A percentile compares a stretch with the other conserved stretches of the same genome.
phyloP scores from a whole-genome alignment of 2,113 vertebrate species.

The Hoplias malabaricus region DNA sequence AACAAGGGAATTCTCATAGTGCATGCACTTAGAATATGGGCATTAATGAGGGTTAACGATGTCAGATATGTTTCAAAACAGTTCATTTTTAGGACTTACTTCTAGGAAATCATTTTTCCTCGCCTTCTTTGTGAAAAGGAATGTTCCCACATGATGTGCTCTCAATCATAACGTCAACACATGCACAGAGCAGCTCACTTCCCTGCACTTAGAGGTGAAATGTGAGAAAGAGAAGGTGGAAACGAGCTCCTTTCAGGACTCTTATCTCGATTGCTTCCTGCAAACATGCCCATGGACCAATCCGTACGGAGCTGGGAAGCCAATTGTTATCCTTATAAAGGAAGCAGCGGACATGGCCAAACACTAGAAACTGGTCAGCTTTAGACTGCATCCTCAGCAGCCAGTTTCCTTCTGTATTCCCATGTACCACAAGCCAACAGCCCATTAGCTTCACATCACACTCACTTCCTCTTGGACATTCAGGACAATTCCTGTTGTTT shows the following conservation, averaged over 20 bases:
- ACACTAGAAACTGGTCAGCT: slow-evolving; percentile 74
- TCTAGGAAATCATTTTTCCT: slow-evolving; percentile 30
- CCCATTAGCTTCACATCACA: slow-evolving; percentile 50
- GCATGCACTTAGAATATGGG: too few species aligned
- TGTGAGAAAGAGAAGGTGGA: slow-evolving; percentile 63
- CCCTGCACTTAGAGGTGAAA: slow-evolving; percentile 70
- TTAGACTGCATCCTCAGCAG: slow-evolving; percentile 61
- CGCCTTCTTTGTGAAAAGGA: slow-evolving; percentile 42
- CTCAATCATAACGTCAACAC: slow-evolving; percentile 65
- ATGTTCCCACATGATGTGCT: slow-evolving; percentile 57
- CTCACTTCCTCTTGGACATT: slow-evolving; percentile 46
- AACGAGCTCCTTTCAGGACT: slow-evolving; percentile 66
- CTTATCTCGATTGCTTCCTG: slow-evolving; percentile 87
- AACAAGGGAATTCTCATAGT: too few species aligned
- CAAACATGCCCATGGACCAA: slow-evolving; percentile 72
- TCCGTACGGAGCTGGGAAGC: slow-evolving; percentile 60
- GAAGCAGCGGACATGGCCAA: slow-evolving; percentile 77
- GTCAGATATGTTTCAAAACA: too few species aligned
- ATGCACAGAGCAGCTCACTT: slow-evolving; percentile 68
- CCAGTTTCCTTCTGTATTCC: slow-evolving; percentile 68
- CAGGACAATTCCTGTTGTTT: slow-evolving; percentile 46
- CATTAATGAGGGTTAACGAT: too few species aligned
- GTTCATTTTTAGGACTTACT: not conserved
- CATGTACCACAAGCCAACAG: slow-evolving; percentile 70
- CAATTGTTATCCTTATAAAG: slow-evolving; percentile 77